Evolutionary conservation across 1,140 invertebrate species (phyloP).

Genomic region (Pachyrhynchus sulphureomaculatus): DNA sequence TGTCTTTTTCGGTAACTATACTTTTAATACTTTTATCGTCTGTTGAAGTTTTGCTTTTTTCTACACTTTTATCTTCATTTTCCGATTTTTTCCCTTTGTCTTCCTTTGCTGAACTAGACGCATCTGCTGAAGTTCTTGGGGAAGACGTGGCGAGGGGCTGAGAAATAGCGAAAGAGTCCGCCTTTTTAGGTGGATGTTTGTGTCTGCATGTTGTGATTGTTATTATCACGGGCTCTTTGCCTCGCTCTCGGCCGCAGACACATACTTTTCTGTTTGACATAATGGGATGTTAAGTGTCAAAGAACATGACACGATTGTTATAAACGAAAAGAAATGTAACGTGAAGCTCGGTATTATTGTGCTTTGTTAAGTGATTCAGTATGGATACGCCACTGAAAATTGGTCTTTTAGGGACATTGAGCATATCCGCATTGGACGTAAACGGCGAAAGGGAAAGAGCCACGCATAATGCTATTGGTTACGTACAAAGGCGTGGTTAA

Average conservation of each 20-base stretch:
- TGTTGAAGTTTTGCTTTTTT: too few species aligned
- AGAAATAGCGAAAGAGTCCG: neutral
- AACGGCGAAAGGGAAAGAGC: neutral
- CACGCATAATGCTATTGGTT: too few species aligned
- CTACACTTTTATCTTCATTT: too few species aligned
- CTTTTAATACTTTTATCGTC: too few species aligned
- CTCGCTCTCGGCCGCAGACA: constrained; percentile 18
- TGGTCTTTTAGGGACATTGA: too few species aligned
- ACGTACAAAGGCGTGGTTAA: too few species aligned
- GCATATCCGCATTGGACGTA: too few species aligned
- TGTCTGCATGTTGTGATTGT: constrained; percentile 19
- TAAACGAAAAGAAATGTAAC: neutral
- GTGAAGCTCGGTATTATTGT: too few species aligned
- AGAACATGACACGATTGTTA: neutral
- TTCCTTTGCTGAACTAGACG: neutral
- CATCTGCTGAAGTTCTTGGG: neutral
- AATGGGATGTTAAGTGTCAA: neutral
- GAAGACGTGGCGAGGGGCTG: neutral
- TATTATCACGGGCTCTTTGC: constrained; percentile 17
- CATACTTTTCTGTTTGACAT: constrained; percentile 19
- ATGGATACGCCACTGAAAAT: too few species aligned
- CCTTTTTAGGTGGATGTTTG: constrained; percentile 1
- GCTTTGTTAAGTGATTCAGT: too few species aligned
- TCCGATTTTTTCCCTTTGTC: too few species aligned
- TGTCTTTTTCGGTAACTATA: too few species aligned